phyloP scores from a whole-genome alignment of 1,140 invertebrate genomes.

The Oreohelix idahoensis region DNA sequence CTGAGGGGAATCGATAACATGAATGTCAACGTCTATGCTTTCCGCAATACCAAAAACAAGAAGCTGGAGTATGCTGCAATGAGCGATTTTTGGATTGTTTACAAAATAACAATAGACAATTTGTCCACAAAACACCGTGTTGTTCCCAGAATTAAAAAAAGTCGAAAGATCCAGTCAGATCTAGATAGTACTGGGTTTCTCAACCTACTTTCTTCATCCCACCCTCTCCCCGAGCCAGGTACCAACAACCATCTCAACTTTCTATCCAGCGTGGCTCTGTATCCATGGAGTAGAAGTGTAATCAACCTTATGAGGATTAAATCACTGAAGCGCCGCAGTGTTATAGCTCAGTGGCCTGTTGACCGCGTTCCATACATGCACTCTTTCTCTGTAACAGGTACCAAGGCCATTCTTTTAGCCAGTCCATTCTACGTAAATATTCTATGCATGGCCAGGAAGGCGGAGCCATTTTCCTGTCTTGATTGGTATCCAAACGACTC shows the following conservation, averaged over 20 bases:
- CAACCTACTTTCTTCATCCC: conserved; percentile 59
- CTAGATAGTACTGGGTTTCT: conserved; percentile 42
- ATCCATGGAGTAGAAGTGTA: conserved; percentile 47
- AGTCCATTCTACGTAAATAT: conserved; percentile 62
- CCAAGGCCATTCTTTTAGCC: conserved; percentile 61
- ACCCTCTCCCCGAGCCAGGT: conserved; percentile 60
- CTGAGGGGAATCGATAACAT: conserved; percentile 64
- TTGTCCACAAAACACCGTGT: conserved; percentile 51
- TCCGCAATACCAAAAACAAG: conserved; percentile 35
- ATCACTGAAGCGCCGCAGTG: conserved; percentile 48
- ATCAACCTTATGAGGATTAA: conserved; percentile 57
- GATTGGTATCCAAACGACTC: conserved; percentile 53
- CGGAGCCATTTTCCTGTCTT: conserved; percentile 55
- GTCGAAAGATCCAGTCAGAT: neutral
- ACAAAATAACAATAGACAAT: conserved; percentile 51
- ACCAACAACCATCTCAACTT: conserved; percentile 56
- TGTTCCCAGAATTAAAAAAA: conserved; percentile 27
- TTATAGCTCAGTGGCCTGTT: conserved; percentile 57
- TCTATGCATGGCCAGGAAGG: conserved; percentile 50
- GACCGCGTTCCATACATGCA: conserved; percentile 66
- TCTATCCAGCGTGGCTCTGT: conserved; percentile 53
- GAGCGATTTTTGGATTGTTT: conserved; percentile 66
- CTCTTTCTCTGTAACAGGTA: conserved; percentile 62
- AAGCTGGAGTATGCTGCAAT: conserved; percentile 53
- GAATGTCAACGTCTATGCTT: conserved; percentile 64